These are phyloP conservation scores for Paraescarpia echinospica DNA, from an alignment of 1,140 invertebrate species.

Conservation along the genomic window DNA sequence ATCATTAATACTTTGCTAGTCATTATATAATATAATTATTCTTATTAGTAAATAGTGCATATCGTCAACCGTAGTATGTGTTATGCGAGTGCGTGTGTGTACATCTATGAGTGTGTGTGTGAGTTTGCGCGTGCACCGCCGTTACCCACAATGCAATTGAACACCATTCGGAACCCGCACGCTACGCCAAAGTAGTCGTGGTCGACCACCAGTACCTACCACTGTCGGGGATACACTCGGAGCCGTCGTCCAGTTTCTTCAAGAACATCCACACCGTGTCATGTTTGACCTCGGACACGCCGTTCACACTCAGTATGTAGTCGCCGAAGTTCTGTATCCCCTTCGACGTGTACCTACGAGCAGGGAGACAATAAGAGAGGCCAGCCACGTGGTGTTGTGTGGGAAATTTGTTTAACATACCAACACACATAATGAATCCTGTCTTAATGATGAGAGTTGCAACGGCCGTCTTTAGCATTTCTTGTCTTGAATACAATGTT, in stretches of 20 bases:
- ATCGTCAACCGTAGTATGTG: background rate
- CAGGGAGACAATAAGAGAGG: background rate
- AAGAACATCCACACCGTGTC: background rate
- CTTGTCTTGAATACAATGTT: too few species aligned
- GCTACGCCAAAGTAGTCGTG: background rate
- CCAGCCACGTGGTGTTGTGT: too few species aligned
- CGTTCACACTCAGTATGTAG: background rate
- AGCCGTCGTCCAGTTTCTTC: background rate
- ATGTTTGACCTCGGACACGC: background rate
- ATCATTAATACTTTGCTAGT: too few species aligned
- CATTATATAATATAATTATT: too few species aligned
- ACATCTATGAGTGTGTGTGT: background rate
- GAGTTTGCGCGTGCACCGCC: background rate
- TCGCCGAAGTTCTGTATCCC: background rate
- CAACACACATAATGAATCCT: too few species aligned
- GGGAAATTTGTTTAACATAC: too few species aligned
- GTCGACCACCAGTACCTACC: background rate
- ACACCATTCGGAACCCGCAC: background rate
- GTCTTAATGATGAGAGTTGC: too few species aligned
- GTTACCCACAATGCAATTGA: background rate
- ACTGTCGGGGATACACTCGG: background rate
- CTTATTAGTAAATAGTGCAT: background rate
- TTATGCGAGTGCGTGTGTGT: background rate
- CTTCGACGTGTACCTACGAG: background rate
- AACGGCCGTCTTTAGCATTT: too few species aligned